Evolutionary conservation across 2,888 invertebrate species (phyloP).

Genomic region (Scrobipalpa costella): DNA sequence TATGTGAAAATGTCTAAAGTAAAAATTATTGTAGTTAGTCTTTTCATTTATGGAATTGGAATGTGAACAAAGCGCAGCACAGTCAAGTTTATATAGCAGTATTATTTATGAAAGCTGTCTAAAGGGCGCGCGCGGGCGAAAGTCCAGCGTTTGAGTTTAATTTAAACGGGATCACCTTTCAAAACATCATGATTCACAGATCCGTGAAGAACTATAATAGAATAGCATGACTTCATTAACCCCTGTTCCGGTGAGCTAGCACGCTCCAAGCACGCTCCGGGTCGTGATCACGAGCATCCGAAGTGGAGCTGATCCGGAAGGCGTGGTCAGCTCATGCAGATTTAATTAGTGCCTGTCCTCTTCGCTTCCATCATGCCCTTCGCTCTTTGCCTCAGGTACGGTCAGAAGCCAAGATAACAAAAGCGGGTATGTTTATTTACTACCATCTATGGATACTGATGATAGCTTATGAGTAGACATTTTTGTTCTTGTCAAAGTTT

Average conservation of each 20-base stretch:
- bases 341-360: constrained; percentile 28
- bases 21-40: background rate
- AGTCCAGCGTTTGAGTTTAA: background rate
- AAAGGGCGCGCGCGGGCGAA: constrained; percentile 6
- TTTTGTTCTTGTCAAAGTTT: too few species aligned
- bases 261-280: constrained; percentile 8
- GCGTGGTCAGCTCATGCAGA: constrained; percentile 26
- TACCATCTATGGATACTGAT: too few species aligned
- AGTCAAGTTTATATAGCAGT: background rate
- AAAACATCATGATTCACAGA: constrained; percentile 16
- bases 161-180: background rate
- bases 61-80: too few species aligned
- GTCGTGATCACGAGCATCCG: constrained; percentile 21
- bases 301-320: constrained; percentile 21
- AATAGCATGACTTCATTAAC: constrained; percentile 24
- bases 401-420: background rate
- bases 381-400: constrained; percentile 10
- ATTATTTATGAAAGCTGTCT: background rate
- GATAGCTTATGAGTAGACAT: too few species aligned
- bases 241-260: constrained; percentile 23
- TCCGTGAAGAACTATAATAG: constrained; percentile 20
- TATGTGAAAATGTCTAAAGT: background rate
- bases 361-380: constrained; percentile 22
- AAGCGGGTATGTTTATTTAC: background rate
- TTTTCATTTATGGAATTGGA: background rate